Conservation (phyloP, 2,113 vertebrate genomes). For the Oceanodroma tethys region DNA sequence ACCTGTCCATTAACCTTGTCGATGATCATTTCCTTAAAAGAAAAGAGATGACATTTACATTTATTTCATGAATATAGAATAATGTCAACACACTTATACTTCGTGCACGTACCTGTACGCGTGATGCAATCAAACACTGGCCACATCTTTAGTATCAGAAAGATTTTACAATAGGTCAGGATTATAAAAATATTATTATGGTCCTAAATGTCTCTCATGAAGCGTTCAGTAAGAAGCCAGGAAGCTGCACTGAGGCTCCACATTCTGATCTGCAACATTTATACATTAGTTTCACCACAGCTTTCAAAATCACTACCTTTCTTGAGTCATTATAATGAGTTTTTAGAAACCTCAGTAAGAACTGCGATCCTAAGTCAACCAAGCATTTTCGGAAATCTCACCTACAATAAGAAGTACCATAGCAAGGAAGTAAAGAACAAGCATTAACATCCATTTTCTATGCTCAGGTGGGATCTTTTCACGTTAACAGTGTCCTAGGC, state of each 20-base stretch:
- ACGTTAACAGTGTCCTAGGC: neutral
- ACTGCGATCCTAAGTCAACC: neutral
- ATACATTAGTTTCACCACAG: neutral
- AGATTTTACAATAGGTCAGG: neutral
- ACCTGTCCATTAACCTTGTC: slow-evolving; percentile 97
- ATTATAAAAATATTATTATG: neutral
- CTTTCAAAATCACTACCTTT: neutral
- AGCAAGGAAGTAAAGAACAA: neutral
- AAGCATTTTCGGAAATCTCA: neutral
- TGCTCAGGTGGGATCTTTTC: neutral
- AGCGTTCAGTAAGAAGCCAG: neutral
- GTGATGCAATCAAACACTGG: neutral
- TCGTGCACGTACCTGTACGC: neutral
- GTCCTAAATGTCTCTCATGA: neutral
- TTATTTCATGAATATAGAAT: neutral
- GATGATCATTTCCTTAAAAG: slow-evolving; percentile 95
- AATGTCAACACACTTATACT: neutral
- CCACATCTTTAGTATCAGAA: neutral
- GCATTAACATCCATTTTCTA: neutral
- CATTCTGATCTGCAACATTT: neutral
- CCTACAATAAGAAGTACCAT: neutral
- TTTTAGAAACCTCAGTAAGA: neutral
- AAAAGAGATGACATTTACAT: slow-evolving; percentile 36
- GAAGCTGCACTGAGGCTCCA: neutral
- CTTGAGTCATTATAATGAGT: neutral